Evolutionary conservation across 2,797 vertebrate genomes (phyloP).

Genomic region (Diceros bicornis): DNA sequence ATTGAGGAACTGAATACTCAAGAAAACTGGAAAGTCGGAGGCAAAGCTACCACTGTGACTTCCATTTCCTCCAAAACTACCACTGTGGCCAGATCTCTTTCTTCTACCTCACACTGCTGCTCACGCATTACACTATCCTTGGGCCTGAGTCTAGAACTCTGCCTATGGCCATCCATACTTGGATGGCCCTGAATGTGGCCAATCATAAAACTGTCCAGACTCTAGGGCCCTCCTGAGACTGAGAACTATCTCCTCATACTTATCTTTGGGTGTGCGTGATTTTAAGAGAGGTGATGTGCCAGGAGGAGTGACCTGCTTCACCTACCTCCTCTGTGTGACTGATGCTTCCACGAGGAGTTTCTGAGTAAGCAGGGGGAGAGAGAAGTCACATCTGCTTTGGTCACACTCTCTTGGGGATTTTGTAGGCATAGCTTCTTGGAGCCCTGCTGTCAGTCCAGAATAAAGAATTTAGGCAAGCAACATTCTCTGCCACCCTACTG

Average conservation of each 20-base stretch:
- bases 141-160: background rate
- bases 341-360: background rate
- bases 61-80: background rate
- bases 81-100: background rate
- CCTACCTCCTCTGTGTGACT: background rate
- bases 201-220: background rate
- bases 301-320: background rate
- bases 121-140: background rate
- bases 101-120: background rate
- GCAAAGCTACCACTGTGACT: background rate
- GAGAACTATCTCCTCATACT: background rate
- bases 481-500: background rate
- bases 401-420: background rate
- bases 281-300: background rate
- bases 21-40: background rate
- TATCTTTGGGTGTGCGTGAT: background rate
- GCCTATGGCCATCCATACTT: accelerated
- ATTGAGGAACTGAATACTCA: background rate
- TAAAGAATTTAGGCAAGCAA: background rate
- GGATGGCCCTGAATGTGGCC: background rate
- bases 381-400: background rate
- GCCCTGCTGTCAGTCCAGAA: background rate
- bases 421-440: background rate
- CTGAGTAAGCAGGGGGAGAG: background rate
- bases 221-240: background rate